phyloP scores from a whole-genome alignment of 2,888 invertebrate species.

The Cremastobaeus sp. region DNA sequence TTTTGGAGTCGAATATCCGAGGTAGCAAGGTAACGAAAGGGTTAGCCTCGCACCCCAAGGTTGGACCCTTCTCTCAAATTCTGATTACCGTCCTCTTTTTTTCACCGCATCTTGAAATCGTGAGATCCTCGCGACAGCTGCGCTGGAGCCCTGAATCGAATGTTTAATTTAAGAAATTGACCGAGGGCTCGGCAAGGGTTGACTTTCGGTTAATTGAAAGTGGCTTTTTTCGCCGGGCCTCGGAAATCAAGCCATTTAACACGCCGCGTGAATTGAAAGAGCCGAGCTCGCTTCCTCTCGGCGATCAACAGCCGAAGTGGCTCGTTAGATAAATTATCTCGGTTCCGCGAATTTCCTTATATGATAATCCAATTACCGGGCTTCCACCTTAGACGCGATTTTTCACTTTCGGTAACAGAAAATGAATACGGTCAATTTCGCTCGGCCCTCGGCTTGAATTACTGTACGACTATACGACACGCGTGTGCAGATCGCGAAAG shows the following conservation, averaged over 20 bases:
- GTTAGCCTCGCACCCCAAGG: constrained; percentile 48
- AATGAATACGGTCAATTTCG: constrained; percentile 58
- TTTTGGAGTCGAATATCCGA: constrained; percentile 60
- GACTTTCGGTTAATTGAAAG: constrained; percentile 38
- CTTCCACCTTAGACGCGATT: constrained; percentile 40
- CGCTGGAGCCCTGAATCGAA: constrained; percentile 26
- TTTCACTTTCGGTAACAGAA: constrained; percentile 51
- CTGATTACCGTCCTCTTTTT: constrained; percentile 48
- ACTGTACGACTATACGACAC: constrained; percentile 64
- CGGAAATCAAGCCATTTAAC: constrained; percentile 10
- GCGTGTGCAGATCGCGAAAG: constrained; percentile 61
- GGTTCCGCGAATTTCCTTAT: constrained; percentile 52
- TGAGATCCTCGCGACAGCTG: constrained; percentile 54
- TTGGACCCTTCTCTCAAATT: constrained; percentile 42
- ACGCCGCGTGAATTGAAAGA: constrained; percentile 6
- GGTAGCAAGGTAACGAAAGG: constrained; percentile 41
- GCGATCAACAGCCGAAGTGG: no score
- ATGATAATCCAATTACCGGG: constrained; percentile 55
- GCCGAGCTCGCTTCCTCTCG: no score
- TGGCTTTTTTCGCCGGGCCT: constrained; percentile 3
- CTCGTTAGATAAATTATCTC: constrained; percentile 44
- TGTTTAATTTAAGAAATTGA: constrained; percentile 53
- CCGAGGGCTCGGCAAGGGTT: constrained; percentile 21
- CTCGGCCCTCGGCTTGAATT: constrained; percentile 56
- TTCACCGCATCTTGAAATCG: constrained; percentile 50